Evolutionary conservation across 2,797 vertebrate genomes (phyloP).

Genomic region (Gambusia yucatana): DNA sequence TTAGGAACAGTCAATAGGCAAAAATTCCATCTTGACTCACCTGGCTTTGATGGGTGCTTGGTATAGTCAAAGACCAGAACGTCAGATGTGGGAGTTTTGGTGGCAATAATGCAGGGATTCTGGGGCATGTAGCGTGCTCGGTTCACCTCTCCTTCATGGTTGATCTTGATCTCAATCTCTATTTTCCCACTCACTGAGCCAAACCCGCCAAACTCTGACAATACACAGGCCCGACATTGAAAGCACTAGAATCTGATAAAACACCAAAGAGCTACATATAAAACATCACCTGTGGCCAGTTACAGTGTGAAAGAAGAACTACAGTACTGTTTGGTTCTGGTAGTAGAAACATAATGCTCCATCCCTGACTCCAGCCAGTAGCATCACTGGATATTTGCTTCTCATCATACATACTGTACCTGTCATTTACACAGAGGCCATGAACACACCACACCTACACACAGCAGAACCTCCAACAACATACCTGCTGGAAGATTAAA

Average conservation of each 20-base stretch:
- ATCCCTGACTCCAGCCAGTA: not conserved
- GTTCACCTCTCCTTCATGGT: conserved; percentile 95
- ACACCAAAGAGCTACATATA: not conserved
- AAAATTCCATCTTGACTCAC: conserved; percentile 56
- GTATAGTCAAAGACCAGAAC: conserved; percentile 94
- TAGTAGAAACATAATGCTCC: not conserved
- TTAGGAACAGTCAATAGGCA: not conserved
- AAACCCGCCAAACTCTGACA: conserved; percentile 91
- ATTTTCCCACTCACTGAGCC: conserved; percentile 94
- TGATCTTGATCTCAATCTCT: conserved; percentile 94
- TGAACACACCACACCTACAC: conserved; percentile 8
- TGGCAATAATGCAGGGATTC: conserved; percentile 92
- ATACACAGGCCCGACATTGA: conserved; percentile 2
- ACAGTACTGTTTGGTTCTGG: not conserved
- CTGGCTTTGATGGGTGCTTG: conserved; percentile 91
- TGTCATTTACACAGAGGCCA: conserved; percentile 3
- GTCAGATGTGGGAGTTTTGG: conserved; percentile 93
- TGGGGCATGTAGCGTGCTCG: conserved; percentile 93
- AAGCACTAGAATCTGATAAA: not conserved
- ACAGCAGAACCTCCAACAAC: conserved; percentile 41
- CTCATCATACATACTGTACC: conserved; percentile 7
- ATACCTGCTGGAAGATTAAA: conserved; percentile 79
- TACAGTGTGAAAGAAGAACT: not conserved
- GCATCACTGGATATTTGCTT: conserved; percentile 1
- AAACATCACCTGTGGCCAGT: not conserved